Evolutionary conservation across 1,140 invertebrate species (phyloP).

Genomic region (Ips typographus): DNA sequence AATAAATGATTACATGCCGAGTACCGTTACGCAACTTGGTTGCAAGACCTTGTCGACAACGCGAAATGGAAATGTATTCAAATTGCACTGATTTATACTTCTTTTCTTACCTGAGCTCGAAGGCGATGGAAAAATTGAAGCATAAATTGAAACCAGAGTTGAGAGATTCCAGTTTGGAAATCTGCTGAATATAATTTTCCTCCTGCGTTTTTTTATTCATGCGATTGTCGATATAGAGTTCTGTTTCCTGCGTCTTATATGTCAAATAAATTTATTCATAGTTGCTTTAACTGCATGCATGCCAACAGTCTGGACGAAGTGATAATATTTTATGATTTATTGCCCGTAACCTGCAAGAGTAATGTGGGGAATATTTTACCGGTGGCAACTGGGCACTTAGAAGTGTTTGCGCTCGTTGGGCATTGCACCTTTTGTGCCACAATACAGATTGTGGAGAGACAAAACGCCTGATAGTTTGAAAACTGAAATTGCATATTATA

Average conservation of each 20-base stretch:
- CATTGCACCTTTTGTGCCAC: too few relatives aligned
- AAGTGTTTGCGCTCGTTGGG: too few relatives aligned
- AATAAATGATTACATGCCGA: conserved; percentile 10
- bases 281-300: neutral
- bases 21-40: conserved; percentile 11
- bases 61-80: conserved; percentile 8
- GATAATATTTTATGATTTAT: conserved; percentile 6
- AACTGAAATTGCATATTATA: neutral
- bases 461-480: too few relatives aligned
- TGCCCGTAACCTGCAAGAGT: neutral
- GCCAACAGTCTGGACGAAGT: neutral
- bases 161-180: too few relatives aligned
- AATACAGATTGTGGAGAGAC: too few relatives aligned
- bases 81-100: neutral
- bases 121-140: too few relatives aligned
- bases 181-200: too few relatives aligned
- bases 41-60: conserved; percentile 13
- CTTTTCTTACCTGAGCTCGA: neutral
- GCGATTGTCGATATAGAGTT: too few relatives aligned
- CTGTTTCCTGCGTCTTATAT: neutral
- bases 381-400: neutral
- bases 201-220: too few relatives aligned
- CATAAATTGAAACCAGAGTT: too few relatives aligned
- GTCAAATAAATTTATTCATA: neutral
- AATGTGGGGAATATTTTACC: conserved; percentile 3